A percentile compares a stretch with the other conserved stretches of the same genome.
Evolutionary conservation across 2,797 vertebrate genomes (phyloP).

Genomic region (Pseudomugil gertrudae): DNA sequence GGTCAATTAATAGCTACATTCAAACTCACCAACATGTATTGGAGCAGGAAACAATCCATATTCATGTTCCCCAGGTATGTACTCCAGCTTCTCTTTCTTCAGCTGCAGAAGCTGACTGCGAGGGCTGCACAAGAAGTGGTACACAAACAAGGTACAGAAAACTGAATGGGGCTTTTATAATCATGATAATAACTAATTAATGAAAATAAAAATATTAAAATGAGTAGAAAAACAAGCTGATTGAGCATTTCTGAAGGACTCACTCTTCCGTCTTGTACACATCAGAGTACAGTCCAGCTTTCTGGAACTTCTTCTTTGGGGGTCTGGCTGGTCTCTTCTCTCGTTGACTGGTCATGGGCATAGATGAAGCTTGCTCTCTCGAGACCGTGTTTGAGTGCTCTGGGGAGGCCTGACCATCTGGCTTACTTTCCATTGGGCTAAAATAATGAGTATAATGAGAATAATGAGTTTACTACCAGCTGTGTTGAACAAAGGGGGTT

Average conservation of each 20-base stretch:
- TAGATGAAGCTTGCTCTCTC: conserved; percentile 80
- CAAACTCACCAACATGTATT: conserved; percentile 95
- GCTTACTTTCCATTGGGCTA: conserved; percentile 79
- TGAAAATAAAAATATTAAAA: not conserved
- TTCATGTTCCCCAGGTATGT: conserved; percentile 95
- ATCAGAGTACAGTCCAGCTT: conserved; percentile 97
- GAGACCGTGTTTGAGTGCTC: conserved; percentile 78
- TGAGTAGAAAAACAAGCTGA: not conserved
- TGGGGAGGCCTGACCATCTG: conserved; percentile 81
- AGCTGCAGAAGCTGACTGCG: conserved; percentile 93
- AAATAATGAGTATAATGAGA: too few relatives aligned
- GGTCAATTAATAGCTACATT: not conserved
- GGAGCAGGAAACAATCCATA: conserved; percentile 95
- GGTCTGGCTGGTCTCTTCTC: conserved; percentile 94
- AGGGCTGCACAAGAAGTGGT: conserved; percentile 78
- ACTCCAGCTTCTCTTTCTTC: conserved; percentile 97
- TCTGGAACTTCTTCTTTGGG: conserved; percentile 99
- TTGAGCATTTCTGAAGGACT: conserved; percentile 66
- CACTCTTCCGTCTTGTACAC: conserved; percentile 97
- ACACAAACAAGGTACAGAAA: not conserved
- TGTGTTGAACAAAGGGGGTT: conserved; percentile 41
- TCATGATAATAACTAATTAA: not conserved
- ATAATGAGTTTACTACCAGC: conserved; percentile 44
- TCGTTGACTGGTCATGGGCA: conserved; percentile 82
- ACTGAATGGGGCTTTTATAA: not conserved